Evolutionary conservation across 1,140 invertebrate genomes (phyloP).

Genomic region (Trachelipus rathkii): DNA sequence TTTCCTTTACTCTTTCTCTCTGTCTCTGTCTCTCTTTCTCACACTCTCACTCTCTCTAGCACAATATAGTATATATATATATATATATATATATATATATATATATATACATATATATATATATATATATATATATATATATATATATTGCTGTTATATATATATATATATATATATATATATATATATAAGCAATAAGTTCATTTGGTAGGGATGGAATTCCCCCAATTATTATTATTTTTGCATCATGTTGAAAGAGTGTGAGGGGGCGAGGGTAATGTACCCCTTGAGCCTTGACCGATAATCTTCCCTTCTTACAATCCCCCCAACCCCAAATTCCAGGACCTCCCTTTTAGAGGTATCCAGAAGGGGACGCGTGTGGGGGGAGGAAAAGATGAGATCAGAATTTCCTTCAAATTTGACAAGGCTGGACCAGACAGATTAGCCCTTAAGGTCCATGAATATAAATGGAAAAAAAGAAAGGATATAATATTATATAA

Average conservation of each 20-base stretch:
- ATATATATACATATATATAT: no score
- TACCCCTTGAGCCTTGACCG: neutral
- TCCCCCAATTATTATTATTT: no score
- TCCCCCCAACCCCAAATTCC: neutral
- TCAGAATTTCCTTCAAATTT: conserved; percentile 6
- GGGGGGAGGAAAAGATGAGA: neutral
- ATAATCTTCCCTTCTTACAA: neutral
- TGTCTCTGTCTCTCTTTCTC: no score
- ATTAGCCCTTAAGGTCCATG: neutral
- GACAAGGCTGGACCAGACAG: conserved; percentile 4
- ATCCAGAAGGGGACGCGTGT: neutral
- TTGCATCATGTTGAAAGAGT: neutral
- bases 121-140: no score
- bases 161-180: no score
- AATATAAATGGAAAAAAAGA: neutral
- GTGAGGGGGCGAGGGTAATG: neutral
- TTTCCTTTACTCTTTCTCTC: no score
- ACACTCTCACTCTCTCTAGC: no score
- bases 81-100: no score
- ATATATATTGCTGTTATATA: no score
- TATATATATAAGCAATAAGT: no score
- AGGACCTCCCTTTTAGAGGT: neutral
- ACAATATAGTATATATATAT: no score
- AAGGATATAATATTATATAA: neutral
- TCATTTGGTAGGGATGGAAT: no score